These are phyloP conservation scores for Oreochromis niloticus DNA, from an alignment of 2,113 vertebrate species.

Conservation along the genomic window DNA sequence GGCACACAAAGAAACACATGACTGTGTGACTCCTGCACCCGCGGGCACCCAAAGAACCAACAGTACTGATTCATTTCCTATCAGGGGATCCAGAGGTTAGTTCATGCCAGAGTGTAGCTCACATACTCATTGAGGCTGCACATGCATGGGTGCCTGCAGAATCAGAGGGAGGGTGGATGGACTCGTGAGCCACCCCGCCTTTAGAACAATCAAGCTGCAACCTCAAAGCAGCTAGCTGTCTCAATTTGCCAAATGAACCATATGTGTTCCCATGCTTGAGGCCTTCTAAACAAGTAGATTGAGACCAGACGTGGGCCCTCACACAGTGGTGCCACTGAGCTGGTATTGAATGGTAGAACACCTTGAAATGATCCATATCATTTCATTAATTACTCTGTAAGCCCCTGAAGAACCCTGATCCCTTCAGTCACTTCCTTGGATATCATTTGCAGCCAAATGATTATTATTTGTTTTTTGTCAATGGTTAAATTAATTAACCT, in stretches of 20 bases:
- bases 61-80: slow-evolving; percentile 27
- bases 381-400: neutral
- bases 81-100: slow-evolving; percentile 9
- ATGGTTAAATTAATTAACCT: neutral
- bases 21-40: slow-evolving; percentile 35
- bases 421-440: neutral
- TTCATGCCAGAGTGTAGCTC: neutral
- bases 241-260: slow-evolving; percentile 30
- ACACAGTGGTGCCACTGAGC: neutral
- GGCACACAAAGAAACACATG: neutral
- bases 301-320: neutral
- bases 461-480: neutral
- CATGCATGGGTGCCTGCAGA: neutral
- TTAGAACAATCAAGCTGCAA: slow-evolving; percentile 12
- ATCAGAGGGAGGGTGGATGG: neutral
- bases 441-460: neutral
- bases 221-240: neutral
- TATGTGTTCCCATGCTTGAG: neutral
- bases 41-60: neutral
- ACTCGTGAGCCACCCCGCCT: neutral
- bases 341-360: neutral
- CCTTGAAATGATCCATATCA: neutral
- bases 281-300: slow-evolving; percentile 7
- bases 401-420: neutral
- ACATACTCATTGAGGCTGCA: neutral